These are phyloP conservation scores for Callocephalon fimbriatum DNA, from an alignment of 2,113 vertebrate species.

Conservation along the genomic window DNA sequence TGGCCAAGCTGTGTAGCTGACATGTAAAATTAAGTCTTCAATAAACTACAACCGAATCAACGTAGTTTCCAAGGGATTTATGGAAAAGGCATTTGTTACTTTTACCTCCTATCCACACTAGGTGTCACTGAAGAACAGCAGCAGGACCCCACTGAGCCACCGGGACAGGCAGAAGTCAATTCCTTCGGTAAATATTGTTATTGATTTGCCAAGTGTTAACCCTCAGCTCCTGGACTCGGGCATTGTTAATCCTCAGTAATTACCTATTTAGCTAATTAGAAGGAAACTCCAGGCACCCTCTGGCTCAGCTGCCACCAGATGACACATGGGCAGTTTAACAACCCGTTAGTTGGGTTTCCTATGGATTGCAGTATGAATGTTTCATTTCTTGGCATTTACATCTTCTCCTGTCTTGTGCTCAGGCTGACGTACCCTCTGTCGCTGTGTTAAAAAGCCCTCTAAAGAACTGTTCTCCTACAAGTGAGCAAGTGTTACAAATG, in stretches of 20 bases:
- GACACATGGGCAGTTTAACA: constrained; percentile 9
- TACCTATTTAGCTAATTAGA: constrained; percentile 40
- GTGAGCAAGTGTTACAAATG: accelerated
- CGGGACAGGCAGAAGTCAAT: background rate
- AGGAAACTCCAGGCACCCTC: background rate
- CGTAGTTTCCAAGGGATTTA: background rate
- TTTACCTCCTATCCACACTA: constrained; percentile 25
- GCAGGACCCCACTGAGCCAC: background rate
- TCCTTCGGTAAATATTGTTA: background rate
- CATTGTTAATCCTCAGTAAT: constrained; percentile 17
- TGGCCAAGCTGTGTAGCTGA: background rate
- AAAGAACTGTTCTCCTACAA: background rate
- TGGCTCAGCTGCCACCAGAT: background rate
- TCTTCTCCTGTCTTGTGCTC: background rate
- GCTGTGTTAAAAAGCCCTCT: background rate
- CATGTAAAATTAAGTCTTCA: background rate
- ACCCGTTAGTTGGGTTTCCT: constrained; percentile 31
- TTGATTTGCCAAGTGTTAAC: constrained; percentile 8
- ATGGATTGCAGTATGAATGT: background rate
- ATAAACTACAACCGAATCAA: background rate
- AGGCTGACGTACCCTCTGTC: background rate
- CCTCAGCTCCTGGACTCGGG: background rate
- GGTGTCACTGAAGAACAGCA: constrained; percentile 60
- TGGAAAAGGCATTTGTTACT: background rate
- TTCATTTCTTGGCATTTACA: constrained; percentile 22